Percentiles rank a stretch among this genome's conserved stretches.
Conservation (phyloP, 2,888 invertebrate genomes). For the Dynastes maya region DNA sequence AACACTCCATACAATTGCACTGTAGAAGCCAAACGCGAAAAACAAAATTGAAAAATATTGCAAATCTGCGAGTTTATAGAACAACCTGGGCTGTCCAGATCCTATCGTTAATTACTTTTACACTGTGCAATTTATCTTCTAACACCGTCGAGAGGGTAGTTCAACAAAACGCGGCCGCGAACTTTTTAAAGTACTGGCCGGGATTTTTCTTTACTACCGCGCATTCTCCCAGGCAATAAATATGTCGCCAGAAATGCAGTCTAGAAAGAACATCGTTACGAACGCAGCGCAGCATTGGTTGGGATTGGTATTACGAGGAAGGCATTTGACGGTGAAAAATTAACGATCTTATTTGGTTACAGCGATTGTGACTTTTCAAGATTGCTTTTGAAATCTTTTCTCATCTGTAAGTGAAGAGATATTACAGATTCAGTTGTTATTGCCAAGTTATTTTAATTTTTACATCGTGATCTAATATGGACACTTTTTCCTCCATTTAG, state of each 20-base stretch:
- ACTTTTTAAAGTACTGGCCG: background rate
- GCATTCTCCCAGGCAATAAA: conserved; percentile 3
- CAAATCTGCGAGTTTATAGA: background rate
- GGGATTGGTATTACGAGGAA: background rate
- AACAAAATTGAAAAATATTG: background rate
- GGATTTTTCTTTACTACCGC: conserved; percentile 5
- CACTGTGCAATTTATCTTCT: background rate
- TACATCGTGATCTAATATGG: too few species aligned
- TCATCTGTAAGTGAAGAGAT: too few species aligned
- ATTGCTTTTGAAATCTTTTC: too few species aligned
- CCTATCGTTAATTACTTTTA: background rate
- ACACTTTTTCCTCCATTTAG: too few species aligned
- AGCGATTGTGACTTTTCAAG: too few species aligned
- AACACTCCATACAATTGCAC: too few species aligned
- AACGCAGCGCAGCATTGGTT: background rate
- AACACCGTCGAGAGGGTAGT: background rate
- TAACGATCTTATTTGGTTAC: too few species aligned
- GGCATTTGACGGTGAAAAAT: too few species aligned
- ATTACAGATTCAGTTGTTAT: too few species aligned
- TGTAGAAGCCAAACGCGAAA: too few species aligned
- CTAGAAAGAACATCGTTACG: background rate
- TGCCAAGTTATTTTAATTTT: too few species aligned
- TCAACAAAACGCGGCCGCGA: background rate
- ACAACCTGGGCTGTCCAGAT: background rate
- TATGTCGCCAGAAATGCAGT: background rate